Base-by-base conservation (phyloP, 2,888 invertebrate species). In the Perdita meconis region DNA sequence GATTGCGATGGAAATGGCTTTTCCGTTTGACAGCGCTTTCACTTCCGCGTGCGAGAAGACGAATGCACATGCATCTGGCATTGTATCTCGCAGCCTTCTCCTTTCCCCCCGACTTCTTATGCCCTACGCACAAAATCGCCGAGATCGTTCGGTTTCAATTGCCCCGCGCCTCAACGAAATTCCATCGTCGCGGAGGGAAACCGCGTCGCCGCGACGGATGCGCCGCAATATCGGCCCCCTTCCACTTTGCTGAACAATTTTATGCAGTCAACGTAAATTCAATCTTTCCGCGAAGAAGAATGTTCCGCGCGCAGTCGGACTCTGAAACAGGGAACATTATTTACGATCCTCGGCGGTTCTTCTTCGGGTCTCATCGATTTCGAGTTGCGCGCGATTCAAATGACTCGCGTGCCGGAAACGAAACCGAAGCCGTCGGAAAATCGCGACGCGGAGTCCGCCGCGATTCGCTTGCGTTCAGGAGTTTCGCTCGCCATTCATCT, bases 21-120 rank as follows among this genome's bases (percentile, higher is more conserved):
- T 86, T 87, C 82, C 83, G 75, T 30, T 30, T 30, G 6, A 30
- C 74, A 75, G 51, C 69, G 86, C 89, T 89, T 89, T 89, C 89
- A 85, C 89, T 89, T 89, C 88, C 88, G 86, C 70, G 77, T 72
- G 78, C 81, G 78, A 80, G 82, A 76, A 78, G 76, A 71, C 34
- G 30, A 16, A 24, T 42, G 10, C 47, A 44, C 55, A 60, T 38
- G 56, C 53, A 51, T 67, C 61, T 59, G 71, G 53, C 70, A 66
- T 71, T 51, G 60, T 65, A 34, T 6, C 51, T 34, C 12, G 42
- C n/a, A 40, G 51, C 55, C n/a, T n/a, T n/a, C n/a, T n/a, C n/a
- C n/a, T n/a, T n/a, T n/a, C n/a, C n/a, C n/a, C n/a, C n/a, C n/a
- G n/a, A n/a, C n/a, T n/a, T n/a, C n/a, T n/a, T n/a, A n/a, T n/a